phyloP scores from a whole-genome alignment of 2,113 vertebrate species.

The Agelaius phoeniceus region DNA sequence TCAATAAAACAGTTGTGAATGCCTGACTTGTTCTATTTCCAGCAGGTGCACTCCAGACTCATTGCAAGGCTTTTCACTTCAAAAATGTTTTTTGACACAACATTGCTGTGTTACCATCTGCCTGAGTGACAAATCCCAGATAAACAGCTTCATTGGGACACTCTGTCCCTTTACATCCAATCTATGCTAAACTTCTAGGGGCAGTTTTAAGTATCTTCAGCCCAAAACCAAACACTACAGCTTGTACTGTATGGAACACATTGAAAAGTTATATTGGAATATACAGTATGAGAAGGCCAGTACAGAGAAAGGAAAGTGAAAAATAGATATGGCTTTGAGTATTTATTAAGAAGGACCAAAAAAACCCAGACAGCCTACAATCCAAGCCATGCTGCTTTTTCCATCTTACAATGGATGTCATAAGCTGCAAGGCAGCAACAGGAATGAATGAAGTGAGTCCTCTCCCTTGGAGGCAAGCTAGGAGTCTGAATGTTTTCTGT shows the following conservation, averaged over 20 bases:
- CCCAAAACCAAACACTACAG: not conserved
- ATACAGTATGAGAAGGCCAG: not conserved
- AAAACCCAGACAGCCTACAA: not conserved
- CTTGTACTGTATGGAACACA: not conserved
- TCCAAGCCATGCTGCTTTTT: not conserved
- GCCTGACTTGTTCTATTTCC: conserved; percentile 7
- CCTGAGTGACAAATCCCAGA: conserved; percentile 39
- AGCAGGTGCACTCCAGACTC: conserved; percentile 34
- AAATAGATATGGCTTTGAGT: not conserved
- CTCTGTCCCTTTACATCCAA: not conserved
- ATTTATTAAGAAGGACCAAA: not conserved
- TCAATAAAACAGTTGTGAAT: conserved; percentile 20
- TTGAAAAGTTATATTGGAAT: not conserved
- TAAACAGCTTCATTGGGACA: conserved; percentile 24
- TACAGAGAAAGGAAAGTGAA: not conserved
- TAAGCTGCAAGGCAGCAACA: not conserved
- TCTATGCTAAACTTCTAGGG: not conserved
- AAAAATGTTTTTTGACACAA: conserved; percentile 41
- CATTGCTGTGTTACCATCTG: conserved; percentile 13
- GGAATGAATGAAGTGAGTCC: not conserved
- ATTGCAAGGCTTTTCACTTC: conserved; percentile 49
- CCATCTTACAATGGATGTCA: not conserved
- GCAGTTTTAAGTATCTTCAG: not conserved
- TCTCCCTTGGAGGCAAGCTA: not conserved
- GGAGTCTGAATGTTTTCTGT: not conserved